These are phyloP conservation scores for Syritta pipiens DNA, from an alignment of 2,888 invertebrate species.

Conservation along the genomic window DNA sequence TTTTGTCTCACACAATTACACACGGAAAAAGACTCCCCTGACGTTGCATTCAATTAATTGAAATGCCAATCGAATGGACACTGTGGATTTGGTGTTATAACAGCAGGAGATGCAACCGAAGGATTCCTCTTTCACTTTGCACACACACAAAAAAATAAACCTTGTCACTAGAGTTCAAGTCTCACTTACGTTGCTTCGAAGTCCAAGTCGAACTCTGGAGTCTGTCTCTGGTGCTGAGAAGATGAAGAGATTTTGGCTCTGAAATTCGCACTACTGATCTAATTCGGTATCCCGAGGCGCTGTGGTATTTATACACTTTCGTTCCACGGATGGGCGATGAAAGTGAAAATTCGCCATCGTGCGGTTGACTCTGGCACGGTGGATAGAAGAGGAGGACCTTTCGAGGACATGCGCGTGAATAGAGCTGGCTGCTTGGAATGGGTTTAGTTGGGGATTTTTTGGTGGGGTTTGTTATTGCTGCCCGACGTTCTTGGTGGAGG, in stretches of 20 bases:
- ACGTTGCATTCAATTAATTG: constrained; percentile 53
- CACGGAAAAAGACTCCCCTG: constrained; percentile 31
- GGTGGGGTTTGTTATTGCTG: constrained; percentile 54
- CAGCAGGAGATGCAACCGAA: constrained; percentile 1
- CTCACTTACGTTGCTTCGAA: constrained; percentile 48
- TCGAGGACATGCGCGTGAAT: constrained; percentile 50
- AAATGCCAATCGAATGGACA: constrained; percentile 56
- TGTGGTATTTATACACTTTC: constrained; percentile 68
- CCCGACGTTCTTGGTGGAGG: constrained; percentile 35
- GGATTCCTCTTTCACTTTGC: constrained; percentile 12
- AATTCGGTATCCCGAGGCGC: constrained; percentile 65
- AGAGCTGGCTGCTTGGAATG: neutral
- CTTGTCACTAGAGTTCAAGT: no score
- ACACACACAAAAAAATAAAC: no score
- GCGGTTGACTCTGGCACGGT: constrained; percentile 6
- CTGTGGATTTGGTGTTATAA: constrained; percentile 33
- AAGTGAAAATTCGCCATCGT: constrained; percentile 61
- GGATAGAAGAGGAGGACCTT: constrained; percentile 35
- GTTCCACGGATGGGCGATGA: constrained; percentile 42
- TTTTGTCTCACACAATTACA: constrained; percentile 50
- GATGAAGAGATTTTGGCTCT: constrained; percentile 58
- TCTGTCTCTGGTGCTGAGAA: neutral
- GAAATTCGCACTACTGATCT: constrained; percentile 68
- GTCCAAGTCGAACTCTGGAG: constrained; percentile 28
- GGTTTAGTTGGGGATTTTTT: neutral